Conservation (phyloP, 2,113 vertebrate genomes). For the Percina caprodes region DNA sequence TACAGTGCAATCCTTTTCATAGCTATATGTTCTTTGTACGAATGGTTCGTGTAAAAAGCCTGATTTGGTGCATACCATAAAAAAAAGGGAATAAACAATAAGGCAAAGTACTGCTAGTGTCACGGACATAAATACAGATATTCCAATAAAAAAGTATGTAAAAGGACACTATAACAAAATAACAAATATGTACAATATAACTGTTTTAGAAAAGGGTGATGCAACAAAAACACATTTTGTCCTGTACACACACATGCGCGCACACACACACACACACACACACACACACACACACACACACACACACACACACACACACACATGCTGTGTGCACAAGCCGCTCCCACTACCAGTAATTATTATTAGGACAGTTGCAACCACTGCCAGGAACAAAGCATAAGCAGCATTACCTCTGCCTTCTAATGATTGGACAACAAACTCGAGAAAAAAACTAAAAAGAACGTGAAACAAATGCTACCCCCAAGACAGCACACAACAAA, state of each 20-base stretch:
- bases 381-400: conserved; percentile 68
- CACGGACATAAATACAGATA: too few relatives aligned
- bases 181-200: too few relatives aligned
- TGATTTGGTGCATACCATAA: too few relatives aligned
- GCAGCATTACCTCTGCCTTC: conserved; percentile 67
- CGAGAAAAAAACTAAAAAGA: conserved; percentile 33
- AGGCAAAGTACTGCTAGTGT: too few relatives aligned
- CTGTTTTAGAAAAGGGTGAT: too few relatives aligned
- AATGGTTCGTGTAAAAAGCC: too few relatives aligned
- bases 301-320: conserved; percentile 2
- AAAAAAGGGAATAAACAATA: too few relatives aligned
- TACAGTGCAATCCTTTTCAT: too few relatives aligned
- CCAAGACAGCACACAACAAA: conserved; percentile 65
- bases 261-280: not conserved
- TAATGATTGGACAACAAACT: conserved; percentile 56
- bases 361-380: conserved; percentile 69
- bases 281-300: not conserved
- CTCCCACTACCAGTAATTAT: conserved; percentile 66
- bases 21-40: too few relatives aligned
- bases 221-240: conserved; percentile 6
- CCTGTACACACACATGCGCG: not conserved
- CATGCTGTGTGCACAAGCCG: conserved; percentile 32
- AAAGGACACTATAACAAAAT: too few relatives aligned
- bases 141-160: too few relatives aligned
- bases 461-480: conserved; percentile 66